Conservation (phyloP, 1,140 invertebrate genomes). For the Ericerus pela region DNA sequence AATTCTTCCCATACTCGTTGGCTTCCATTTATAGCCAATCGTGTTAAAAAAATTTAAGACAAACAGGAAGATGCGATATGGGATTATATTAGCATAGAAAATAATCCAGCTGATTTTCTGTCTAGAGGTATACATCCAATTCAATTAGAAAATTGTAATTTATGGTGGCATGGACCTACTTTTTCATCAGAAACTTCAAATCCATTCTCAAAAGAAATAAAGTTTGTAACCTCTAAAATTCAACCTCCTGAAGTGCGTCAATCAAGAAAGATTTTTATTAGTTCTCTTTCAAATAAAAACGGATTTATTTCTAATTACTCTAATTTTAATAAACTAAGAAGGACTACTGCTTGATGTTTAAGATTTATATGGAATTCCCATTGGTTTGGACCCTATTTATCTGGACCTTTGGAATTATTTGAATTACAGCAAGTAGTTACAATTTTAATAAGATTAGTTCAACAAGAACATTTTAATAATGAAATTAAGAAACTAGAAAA, state of each 20-base stretch:
- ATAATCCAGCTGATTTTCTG: conserved; percentile 1
- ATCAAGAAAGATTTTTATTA: no score
- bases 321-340: conserved; percentile 14
- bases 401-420: conserved; percentile 26
- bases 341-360: conserved; percentile 11
- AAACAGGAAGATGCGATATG: background rate
- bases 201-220: background rate
- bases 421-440: no score
- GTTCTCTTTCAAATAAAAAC: background rate
- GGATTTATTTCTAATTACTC: conserved; percentile 13
- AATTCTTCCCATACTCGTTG: background rate
- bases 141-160: conserved; percentile 1
- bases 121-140: background rate
- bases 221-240: background rate
- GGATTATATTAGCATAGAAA: no score
- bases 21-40: conserved; percentile 14
- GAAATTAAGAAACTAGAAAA: no score
- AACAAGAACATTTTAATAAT: no score
- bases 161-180: conserved; percentile 20
- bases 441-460: no score
- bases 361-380: conserved; percentile 21
- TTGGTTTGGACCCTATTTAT: conserved; percentile 19
- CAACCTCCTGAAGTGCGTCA: no score
- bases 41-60: background rate
- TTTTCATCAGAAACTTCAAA: background rate